Conservation (phyloP, 1,140 invertebrate species). For the Heliconius eleuchia region DNA sequence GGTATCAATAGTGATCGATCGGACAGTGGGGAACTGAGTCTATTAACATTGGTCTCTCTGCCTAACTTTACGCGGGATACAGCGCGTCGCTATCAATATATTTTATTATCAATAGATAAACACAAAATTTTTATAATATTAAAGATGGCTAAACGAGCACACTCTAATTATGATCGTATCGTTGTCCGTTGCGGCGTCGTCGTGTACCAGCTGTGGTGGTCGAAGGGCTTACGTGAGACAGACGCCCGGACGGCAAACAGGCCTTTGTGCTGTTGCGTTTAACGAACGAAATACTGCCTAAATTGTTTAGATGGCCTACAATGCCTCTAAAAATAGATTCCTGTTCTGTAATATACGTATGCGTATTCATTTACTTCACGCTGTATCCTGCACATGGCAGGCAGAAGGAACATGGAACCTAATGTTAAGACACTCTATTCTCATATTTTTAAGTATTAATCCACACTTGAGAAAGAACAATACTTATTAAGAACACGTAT, state of each 20-base stretch:
- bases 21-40: no score
- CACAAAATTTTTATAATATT: neutral
- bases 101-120: neutral
- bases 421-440: no score
- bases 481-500: no score
- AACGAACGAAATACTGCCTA: neutral
- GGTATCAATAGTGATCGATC: no score
- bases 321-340: neutral
- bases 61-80: no score
- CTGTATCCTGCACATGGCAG: no score
- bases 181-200: constrained; percentile 1
- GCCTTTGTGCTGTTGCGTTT: neutral
- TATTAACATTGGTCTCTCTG: no score
- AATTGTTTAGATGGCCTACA: neutral
- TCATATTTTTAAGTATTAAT: no score
- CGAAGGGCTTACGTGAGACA: constrained; percentile 4
- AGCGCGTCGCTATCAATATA: neutral
- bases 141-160: neutral
- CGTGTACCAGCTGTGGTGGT: constrained; percentile 6
- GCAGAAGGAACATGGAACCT: no score
- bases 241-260: neutral
- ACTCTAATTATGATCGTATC: constrained; percentile 9
- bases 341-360: no score
- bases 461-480: no score
- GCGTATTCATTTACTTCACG: no score